Percentiles rank a stretch among this genome's conserved stretches.
Evolutionary conservation across 1,140 invertebrate species (phyloP).

Genomic region (Drosophila azteca): DNA sequence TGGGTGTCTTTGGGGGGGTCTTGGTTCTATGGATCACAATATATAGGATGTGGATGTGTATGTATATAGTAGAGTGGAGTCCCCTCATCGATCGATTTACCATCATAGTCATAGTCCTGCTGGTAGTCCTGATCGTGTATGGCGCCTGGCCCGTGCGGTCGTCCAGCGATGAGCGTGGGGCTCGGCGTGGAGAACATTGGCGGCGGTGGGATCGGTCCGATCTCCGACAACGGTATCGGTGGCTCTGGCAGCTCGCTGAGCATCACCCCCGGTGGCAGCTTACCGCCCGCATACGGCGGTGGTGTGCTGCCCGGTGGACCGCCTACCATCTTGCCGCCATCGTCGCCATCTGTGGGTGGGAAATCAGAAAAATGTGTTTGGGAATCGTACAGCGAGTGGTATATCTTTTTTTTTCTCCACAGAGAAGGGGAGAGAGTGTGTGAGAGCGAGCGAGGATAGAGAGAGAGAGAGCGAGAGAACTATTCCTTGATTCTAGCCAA

Average conservation of each 20-base stretch:
- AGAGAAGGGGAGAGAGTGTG: conserved; percentile 15
- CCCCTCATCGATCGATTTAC: conserved; percentile 81
- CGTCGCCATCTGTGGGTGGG: conserved; percentile 84
- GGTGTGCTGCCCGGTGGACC: conserved; percentile 85
- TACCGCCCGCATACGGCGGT: conserved; percentile 83
- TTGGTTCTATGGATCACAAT: background rate
- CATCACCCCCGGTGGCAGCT: conserved; percentile 85
- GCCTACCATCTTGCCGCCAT: conserved; percentile 83
- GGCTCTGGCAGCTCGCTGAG: conserved; percentile 94
- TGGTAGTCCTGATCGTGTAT: conserved; percentile 83
- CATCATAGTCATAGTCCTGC: conserved; percentile 88
- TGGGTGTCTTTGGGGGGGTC: conserved; percentile 33
- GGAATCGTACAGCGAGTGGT: conserved; percentile 6
- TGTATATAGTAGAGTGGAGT: no score
- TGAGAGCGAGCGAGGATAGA: conserved; percentile 15
- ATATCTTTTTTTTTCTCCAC: background rate
- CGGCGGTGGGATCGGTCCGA: conserved; percentile 96
- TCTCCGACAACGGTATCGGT: conserved; percentile 95
- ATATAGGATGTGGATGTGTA: no score
- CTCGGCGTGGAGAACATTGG: conserved; percentile 97
- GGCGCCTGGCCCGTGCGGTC: conserved; percentile 84
- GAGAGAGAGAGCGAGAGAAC: conserved; percentile 29
- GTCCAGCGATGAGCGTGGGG: conserved; percentile 87
- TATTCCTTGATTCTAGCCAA: conserved; percentile 44
- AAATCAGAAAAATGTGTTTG: conserved; percentile 24